Evolutionary conservation across 2,113 vertebrate species (phyloP), one percentile per base, ranked within the genome.

Genomic region (Hystrix cristata): DNA sequence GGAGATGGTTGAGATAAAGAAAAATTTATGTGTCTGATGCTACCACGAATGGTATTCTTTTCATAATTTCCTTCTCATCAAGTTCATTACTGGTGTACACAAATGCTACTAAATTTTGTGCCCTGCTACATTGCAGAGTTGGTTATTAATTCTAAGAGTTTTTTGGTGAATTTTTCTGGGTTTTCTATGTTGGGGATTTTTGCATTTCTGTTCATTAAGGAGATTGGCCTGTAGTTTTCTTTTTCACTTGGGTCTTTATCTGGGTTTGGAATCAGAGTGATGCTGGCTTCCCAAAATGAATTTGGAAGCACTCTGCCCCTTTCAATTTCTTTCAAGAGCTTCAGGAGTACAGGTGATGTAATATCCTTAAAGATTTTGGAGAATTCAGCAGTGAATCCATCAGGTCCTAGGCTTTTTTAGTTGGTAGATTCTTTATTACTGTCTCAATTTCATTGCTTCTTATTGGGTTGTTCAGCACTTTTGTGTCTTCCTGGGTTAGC

Each of bases 1-100:
- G 87, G 46, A 92, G 79, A 60, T 79, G 23, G 3, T 89, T 74
- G n/a, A 43, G 31, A 83, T 72, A 87, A 94, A 83, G 19, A 79
- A 89, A 88, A 95, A 69, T 29, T 29, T 27, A n/a, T n/a, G 31
- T 38, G 38, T 38, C 38, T 25, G 21, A 62, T 62, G 19, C 60
- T 62, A 62, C 60, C 60, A 62, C 23, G 6, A 62, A 62, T 62
- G 60, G 25, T 21, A 57, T 71, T 38, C 34, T 71, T 71, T 71
- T 38, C 67, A 71, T 38, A 71, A 71, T 71, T n/a, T 71, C 67
- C 18, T 38, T 71, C 13, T 34, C n/a, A 38, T 38, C 19, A 16
- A 71, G 67, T 38, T n/a, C 34, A 71, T 19, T 71, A 71, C 27
- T 46, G 38, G 9, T 72, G 9, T 46, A 72, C n/a, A 72, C 38